Base-by-base conservation (phyloP, 2,113 vertebrate species). In the Desmodus rotundus region DNA sequence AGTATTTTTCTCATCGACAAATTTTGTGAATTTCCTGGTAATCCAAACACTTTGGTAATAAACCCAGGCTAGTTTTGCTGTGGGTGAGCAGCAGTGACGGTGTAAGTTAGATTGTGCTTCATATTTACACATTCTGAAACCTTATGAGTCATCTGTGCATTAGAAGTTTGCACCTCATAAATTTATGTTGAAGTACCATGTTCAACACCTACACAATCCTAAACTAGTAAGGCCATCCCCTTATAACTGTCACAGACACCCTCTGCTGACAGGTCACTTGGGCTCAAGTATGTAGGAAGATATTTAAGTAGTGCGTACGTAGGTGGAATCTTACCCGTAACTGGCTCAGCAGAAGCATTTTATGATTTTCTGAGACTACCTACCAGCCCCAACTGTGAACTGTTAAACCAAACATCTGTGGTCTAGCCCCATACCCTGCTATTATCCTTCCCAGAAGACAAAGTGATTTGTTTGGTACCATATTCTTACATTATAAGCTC, bases 61-160 rank as follows among this genome's bases (percentile, higher is more conserved):
- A 76, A 7, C 72, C 31, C 26, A 85, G n/a, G 26, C n/a, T 80
- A 43, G 72, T 88, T 85, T 89, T 43, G 65, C 86, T 80, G 82
- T 96, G 96, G 87, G 94, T 97, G 63, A 92, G 67, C 68, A 38
- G 77, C 73, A 87, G 16, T 86, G 85, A 82, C 4, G 45, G 45
- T 80, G 13, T 72, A 93, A 76, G 88, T 93, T 84, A 87, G 82
- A 19, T 31, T 84, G 54, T 92, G 73, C 95, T 91, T 94, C 86
- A 28, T 94, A 92, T 93, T 96, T 97, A 95, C 96, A 96, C 96
- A 97, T 97, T 94, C 96, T 97, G 97, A 97, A 97, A 97, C 96
- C 28, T 50, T 94, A 67, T 97, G 97, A 98, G 93, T 98, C 97
- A 98, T 96, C 92, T 95, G 85, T 93, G 96, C 92, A 93, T 96